Conservation (phyloP, 2,797 vertebrate species). For the Spheniscus humboldti region DNA sequence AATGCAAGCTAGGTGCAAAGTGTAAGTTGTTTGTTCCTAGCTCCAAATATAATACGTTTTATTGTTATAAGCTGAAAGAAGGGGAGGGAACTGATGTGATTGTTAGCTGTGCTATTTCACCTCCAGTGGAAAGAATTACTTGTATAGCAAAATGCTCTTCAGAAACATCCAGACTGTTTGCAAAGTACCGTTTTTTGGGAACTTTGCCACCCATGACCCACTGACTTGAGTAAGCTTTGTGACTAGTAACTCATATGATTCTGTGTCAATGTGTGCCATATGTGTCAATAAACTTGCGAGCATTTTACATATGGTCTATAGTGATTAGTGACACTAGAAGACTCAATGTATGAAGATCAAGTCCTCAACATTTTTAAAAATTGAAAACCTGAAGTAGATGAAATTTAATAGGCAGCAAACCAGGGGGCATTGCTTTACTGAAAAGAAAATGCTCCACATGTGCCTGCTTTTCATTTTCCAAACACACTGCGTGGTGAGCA, state of each 20-base stretch:
- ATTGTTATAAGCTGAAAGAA: background rate
- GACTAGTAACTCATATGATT: accelerated
- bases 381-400: background rate
- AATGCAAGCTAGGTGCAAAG: background rate
- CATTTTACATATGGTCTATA: background rate
- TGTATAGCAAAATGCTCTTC: background rate
- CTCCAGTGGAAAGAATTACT: background rate
- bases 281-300: background rate
- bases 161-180: background rate
- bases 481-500: accelerated
- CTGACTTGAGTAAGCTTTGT: background rate
- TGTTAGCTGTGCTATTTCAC: background rate
- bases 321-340: background rate
- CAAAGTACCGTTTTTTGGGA: background rate
- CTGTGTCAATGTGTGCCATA: background rate
- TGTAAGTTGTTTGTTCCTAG: background rate
- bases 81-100: background rate
- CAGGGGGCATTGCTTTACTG: background rate
- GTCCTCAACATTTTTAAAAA: background rate
- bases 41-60: background rate
- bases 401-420: background rate
- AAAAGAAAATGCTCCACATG: background rate
- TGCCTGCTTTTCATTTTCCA: background rate
- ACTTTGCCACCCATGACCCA: background rate
- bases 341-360: background rate